Evolutionary conservation across 2,797 vertebrate genomes (phyloP).

Genomic region (Crax fasciolata): DNA sequence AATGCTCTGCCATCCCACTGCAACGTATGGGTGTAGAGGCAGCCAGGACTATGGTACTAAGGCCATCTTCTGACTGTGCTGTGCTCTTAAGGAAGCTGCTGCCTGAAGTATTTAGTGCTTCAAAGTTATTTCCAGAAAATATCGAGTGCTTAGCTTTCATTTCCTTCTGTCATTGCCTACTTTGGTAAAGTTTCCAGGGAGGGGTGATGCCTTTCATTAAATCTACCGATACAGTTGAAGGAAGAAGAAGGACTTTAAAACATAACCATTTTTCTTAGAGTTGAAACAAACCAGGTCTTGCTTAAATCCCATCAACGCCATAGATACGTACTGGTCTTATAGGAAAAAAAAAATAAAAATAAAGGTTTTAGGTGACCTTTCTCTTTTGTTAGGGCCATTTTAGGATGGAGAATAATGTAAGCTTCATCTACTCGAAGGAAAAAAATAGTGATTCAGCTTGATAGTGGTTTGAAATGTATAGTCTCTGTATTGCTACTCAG

Average conservation of each 20-base stretch:
- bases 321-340: not conserved
- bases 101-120: not conserved
- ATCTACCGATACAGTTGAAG: not conserved
- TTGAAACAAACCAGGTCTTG: not conserved
- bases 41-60: not conserved
- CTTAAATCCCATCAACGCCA: not conserved
- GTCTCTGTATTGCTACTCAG: conserved; percentile 5
- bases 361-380: not conserved
- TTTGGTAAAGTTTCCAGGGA: not conserved
- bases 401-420: not conserved
- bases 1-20: accelerated
- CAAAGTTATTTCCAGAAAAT: not conserved
- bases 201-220: not conserved
- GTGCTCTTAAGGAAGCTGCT: accelerated
- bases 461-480: conserved; percentile 8
- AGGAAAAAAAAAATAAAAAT: not conserved
- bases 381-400: not conserved
- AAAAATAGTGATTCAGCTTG: conserved; percentile 11
- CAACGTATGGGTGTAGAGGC: accelerated
- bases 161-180: not conserved
- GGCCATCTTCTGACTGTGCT: not conserved
- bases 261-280: not conserved
- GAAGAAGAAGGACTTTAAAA: not conserved
- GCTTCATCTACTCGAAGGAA: not conserved
- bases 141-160: not conserved